Percentiles rank a stretch among this genome's conserved stretches.
Evolutionary conservation across 1,140 invertebrate genomes (phyloP).

Genomic region (Eufriesea mexicana): DNA sequence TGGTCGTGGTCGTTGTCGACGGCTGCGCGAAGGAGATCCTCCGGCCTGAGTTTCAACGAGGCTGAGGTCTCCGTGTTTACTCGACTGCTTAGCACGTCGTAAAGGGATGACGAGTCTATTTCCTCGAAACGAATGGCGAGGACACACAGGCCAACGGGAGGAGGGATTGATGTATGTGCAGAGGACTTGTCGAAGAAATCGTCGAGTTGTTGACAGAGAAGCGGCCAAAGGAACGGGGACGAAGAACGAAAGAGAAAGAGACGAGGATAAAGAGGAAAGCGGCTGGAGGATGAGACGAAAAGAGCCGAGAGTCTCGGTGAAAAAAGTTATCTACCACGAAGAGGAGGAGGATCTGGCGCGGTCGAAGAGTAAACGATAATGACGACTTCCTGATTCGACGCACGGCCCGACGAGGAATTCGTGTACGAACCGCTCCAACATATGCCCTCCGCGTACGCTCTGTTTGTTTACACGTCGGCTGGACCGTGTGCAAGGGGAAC

Average conservation of each 20-base stretch:
- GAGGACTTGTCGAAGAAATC: constrained; percentile 56
- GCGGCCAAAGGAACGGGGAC: background rate
- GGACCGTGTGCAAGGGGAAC: background rate
- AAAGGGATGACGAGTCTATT: constrained; percentile 69
- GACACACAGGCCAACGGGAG: constrained; percentile 18
- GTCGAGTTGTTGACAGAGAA: constrained; percentile 63
- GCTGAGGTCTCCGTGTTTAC: constrained; percentile 60
- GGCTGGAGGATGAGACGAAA: background rate
- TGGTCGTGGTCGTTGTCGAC: background rate
- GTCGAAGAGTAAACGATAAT: constrained; percentile 54
- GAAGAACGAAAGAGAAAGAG: background rate
- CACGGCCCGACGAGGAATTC: constrained; percentile 24
- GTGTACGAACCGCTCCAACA: constrained; percentile 26
- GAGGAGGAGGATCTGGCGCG: constrained; percentile 35
- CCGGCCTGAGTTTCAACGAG: constrained; percentile 44
- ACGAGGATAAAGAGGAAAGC: background rate
- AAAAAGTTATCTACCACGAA: constrained; percentile 50
- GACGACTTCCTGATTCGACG: constrained; percentile 46
- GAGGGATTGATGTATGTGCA: constrained; percentile 50
- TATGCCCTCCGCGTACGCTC: constrained; percentile 22
- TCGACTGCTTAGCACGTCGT: constrained; percentile 64
- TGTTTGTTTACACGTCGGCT: constrained; percentile 32
- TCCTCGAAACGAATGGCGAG: constrained; percentile 57
- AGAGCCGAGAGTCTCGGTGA: background rate
- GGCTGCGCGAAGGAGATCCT: background rate